Percentiles rank a stretch among this genome's conserved stretches.
These are phyloP conservation scores for Girardinichthys multiradiatus DNA, from an alignment of 2,113 vertebrate genomes.

Conservation along the genomic window DNA sequence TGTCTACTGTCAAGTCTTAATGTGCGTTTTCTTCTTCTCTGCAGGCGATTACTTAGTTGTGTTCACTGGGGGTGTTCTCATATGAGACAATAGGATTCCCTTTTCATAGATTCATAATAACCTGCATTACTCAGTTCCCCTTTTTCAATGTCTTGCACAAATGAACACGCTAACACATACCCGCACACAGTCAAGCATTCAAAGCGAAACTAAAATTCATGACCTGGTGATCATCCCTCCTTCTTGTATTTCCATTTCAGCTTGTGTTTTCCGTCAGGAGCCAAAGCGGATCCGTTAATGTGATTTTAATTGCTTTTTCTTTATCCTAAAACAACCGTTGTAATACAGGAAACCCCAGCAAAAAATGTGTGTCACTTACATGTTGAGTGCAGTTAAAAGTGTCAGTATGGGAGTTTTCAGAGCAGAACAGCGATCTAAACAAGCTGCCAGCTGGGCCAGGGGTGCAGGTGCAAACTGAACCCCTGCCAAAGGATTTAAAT, in stretches of 20 bases:
- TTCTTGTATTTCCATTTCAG: slow-evolving; percentile 56
- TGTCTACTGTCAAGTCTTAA: slow-evolving; percentile 4
- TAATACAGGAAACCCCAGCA: background rate
- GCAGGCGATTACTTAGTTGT: slow-evolving; percentile 23
- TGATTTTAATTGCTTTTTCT: background rate
- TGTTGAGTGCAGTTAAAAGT: background rate
- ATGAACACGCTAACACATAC: slow-evolving; percentile 21
- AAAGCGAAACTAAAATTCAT: slow-evolving; percentile 68
- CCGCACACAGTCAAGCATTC: slow-evolving; percentile 27
- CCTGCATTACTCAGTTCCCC: slow-evolving; percentile 58
- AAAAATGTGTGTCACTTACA: slow-evolving; percentile 10
- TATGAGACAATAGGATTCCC: slow-evolving; percentile 74
- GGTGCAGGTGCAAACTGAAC: slow-evolving; percentile 26
- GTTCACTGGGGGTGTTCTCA: slow-evolving; percentile 53
- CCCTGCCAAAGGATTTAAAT: background rate
- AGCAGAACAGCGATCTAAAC: slow-evolving; percentile 3
- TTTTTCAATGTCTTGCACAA: slow-evolving; percentile 37
- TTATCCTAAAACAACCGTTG: background rate
- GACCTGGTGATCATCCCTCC: slow-evolving; percentile 40
- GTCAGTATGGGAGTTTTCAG: slow-evolving; percentile 18
- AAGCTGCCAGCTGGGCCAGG: slow-evolving; percentile 18
- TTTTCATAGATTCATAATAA: slow-evolving; percentile 56
- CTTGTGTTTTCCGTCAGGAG: slow-evolving; percentile 29
- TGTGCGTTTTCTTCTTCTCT: slow-evolving; percentile 25
- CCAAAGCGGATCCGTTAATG: slow-evolving; percentile 2